phyloP scores from a whole-genome alignment of 1,140 invertebrate species.

The Mesaphorura yosii region DNA sequence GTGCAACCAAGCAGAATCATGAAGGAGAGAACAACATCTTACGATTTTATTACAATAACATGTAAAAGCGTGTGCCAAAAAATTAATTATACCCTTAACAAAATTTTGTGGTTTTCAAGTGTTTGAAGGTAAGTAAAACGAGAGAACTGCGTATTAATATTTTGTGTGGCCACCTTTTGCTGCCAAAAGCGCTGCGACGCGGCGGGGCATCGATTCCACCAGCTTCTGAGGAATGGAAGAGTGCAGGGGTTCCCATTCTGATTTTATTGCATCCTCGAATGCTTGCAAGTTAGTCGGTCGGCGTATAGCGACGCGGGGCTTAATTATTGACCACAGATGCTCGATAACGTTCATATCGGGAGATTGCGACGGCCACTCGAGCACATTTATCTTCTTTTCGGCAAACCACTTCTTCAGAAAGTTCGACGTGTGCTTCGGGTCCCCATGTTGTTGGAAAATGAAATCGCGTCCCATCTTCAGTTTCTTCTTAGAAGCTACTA shows the following conservation, averaged over 20 bases:
- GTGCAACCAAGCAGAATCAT: too few species aligned
- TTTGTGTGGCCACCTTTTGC: constrained; percentile 5
- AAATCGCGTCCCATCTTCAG: constrained; percentile 1
- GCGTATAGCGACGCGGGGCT: too few species aligned
- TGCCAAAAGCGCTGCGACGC: background rate
- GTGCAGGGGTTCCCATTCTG: background rate
- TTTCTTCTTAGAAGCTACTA: constrained; percentile 27
- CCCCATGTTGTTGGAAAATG: constrained; percentile 11
- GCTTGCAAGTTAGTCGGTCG: too few species aligned
- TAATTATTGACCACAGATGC: constrained; percentile 32
- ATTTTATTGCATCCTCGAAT: too few species aligned
- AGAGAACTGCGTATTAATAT: too few species aligned
- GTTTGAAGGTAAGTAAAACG: too few species aligned
- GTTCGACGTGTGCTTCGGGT: constrained; percentile 10
- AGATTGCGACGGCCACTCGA: constrained; percentile 31
- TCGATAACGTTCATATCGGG: constrained; percentile 34
- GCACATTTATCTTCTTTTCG: constrained; percentile 19
- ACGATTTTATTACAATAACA: too few species aligned
- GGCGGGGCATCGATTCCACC: constrained; percentile 2
- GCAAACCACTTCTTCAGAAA: constrained; percentile 2
- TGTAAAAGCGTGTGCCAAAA: too few species aligned
- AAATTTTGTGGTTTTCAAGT: too few species aligned
- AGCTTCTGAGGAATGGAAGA: background rate
- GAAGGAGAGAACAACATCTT: too few species aligned
- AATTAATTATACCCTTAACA: too few species aligned